These are phyloP conservation scores for Rhimphoctona megacephalus DNA, from an alignment of 2,888 invertebrate species.

Conservation along the genomic window DNA sequence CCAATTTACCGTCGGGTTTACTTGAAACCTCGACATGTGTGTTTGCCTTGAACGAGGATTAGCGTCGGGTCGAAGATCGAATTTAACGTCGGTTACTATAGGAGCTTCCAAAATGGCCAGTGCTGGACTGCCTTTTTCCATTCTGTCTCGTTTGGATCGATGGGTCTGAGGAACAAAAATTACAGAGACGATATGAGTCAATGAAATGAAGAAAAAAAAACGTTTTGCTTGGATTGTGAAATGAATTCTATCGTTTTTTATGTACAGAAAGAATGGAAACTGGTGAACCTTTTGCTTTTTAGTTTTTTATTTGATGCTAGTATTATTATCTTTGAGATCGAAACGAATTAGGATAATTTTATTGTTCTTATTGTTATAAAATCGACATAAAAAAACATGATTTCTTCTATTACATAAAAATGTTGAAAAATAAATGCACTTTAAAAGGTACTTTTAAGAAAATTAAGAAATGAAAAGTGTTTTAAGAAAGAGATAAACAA, in stretches of 20 bases:
- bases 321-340: not conserved
- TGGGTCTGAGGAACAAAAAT: slow-evolving; percentile 82
- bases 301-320: no score
- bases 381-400: no score
- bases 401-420: not conserved
- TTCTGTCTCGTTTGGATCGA: slow-evolving; percentile 89
- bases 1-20: slow-evolving; percentile 95
- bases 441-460: no score
- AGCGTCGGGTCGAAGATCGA: slow-evolving; percentile 89
- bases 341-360: not conserved
- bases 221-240: no score
- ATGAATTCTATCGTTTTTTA: no score
- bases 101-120: slow-evolving; percentile 87
- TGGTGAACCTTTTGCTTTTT: not conserved
- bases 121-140: slow-evolving; percentile 85
- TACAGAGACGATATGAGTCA: not conserved
- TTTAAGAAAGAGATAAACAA: no score
- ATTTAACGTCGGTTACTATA: slow-evolving; percentile 85
- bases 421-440: no score
- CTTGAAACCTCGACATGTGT: slow-evolving; percentile 92
- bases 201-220: no score
- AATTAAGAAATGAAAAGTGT: no score
- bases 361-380: no score
- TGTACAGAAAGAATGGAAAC: no score
- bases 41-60: slow-evolving; percentile 92